Conservation (phyloP, 2,797 vertebrate genomes). For the Brachyalestes nurse region DNA sequence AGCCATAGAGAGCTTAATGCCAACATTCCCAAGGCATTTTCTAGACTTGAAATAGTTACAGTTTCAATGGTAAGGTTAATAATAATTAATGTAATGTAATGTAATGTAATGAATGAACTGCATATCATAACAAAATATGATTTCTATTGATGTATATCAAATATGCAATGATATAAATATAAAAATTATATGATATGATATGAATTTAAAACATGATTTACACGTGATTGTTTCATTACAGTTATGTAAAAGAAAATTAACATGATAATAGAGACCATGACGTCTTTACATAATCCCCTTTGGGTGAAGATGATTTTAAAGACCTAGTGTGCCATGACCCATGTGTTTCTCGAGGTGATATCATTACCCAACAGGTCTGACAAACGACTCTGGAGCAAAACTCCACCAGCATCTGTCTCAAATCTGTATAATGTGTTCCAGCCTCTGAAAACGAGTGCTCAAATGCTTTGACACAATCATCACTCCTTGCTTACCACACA, state of each 20-base stretch:
- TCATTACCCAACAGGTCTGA: conserved; percentile 13
- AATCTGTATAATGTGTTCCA: conserved; percentile 40
- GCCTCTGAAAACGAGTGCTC: not conserved
- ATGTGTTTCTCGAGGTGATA: conserved; percentile 18
- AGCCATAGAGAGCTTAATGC: not conserved
- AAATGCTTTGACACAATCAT: conserved; percentile 11
- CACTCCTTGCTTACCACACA: not conserved
- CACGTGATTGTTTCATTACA: no score
- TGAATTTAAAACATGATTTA: no score
- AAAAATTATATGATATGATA: no score
- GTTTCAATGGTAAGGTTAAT: not conserved
- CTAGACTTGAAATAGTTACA: conserved; percentile 1
- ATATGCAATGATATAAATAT: no score
- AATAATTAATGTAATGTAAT: no score
- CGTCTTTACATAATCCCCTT: not conserved
- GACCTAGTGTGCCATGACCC: not conserved
- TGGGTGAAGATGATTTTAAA: not conserved
- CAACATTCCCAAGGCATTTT: conserved; percentile 4
- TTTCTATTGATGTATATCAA: no score
- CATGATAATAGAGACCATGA: not conserved
- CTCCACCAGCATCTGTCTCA: conserved; percentile 41
- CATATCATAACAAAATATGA: not conserved
- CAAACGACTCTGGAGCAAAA: conserved; percentile 24
- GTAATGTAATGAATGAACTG: not conserved
- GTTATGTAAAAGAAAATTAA: not conserved